Conservation (phyloP, 2,888 invertebrate genomes). For the Xestia sexstrigata region DNA sequence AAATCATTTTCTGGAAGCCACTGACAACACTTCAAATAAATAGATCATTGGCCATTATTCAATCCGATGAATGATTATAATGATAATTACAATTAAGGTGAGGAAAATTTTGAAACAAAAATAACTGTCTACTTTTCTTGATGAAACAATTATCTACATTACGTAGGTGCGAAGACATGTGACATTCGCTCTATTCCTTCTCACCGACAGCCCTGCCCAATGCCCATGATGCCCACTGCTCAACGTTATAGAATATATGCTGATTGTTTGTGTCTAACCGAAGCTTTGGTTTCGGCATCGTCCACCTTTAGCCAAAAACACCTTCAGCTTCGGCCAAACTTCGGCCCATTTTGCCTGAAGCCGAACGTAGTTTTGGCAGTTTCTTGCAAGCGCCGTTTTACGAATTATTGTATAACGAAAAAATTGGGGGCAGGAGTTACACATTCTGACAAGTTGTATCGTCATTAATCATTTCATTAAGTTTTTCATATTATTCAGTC, state of each 20-base stretch:
- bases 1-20: neutral
- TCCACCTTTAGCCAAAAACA: neutral
- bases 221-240: neutral
- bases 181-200: neutral
- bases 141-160: conserved; percentile 6
- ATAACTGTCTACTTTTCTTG: neutral
- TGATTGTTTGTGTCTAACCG: neutral
- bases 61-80: neutral
- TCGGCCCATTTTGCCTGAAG: neutral
- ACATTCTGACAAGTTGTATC: too few relatives aligned
- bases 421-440: neutral
- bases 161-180: neutral
- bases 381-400: neutral
- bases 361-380: neutral
- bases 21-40: neutral
- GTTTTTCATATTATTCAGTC: neutral
- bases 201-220: neutral
- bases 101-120: neutral
- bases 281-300: neutral
- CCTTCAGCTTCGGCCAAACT: neutral
- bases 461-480: neutral
- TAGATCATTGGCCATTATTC: conserved; percentile 11
- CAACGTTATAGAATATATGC: neutral
- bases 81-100: neutral
- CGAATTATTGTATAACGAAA: neutral